Evolutionary conservation across 1,140 invertebrate genomes (phyloP), one percentile per base, ranked within the genome.

Genomic region (Diorhabda elongata): DNA sequence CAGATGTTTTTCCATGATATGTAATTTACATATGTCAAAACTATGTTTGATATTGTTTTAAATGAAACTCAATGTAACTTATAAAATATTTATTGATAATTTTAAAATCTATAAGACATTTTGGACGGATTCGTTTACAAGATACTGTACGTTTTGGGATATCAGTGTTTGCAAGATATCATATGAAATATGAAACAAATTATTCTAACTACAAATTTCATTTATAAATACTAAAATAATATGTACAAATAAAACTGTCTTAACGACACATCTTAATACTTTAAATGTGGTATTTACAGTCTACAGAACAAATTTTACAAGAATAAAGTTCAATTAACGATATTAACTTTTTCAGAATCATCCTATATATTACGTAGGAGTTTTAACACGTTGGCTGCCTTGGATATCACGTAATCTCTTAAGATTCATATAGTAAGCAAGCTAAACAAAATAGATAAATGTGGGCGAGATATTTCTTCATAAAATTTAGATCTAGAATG

Each of bases 111-210:
- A 4, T 52, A 62, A 43, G 8, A 62, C 61, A 43, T 42, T 41
- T 62, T 62, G 61, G 61, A 62, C 61, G 61, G 61, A 42, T 42
- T 62, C 9, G 61, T 62, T 60, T 42, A n/a, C 61, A 62, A 9
- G 6, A 62, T 62, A n/a, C 3, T 44, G 6, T 11, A 62, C 4
- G 6, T 42, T 42, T 42, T 62, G 43, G 3, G 9, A 62, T 62
- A 2, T 41, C 42, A 60, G 11, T 44, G 3, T 44, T 44, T 44
- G 26, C 62, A 64, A 64, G 9, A 44, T 9, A 64, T 64, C 43
- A 7, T 41, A 44, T 8, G 5, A 64, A 47, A 43, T 8, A 47
- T 26, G 26, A 44, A 64, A 64, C 42, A 47, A 64, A 8, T 64
- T 64, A 9, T 61, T 43, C 59, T 8, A 8, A 61, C 6, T 61